These are phyloP conservation scores for Hyperoplus immaculatus DNA, from an alignment of 2,797 vertebrate genomes.

Conservation along the genomic window DNA sequence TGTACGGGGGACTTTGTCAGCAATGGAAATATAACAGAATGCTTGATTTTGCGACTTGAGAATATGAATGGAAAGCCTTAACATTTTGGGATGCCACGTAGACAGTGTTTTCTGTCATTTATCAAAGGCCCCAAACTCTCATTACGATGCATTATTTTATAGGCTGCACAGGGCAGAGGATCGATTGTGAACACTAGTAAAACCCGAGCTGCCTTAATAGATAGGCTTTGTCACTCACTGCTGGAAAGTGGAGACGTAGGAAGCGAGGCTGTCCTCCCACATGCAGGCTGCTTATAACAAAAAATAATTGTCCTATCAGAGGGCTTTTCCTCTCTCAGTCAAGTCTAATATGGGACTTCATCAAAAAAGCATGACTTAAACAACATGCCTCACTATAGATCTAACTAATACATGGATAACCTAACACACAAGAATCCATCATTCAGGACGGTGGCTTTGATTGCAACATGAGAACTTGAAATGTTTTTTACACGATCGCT, in stretches of 20 bases:
- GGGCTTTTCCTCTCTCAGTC: constrained; percentile 47
- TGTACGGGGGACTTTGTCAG: not conserved
- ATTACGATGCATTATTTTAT: constrained; percentile 75
- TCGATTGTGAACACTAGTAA: constrained; percentile 72
- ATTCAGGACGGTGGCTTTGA: constrained; percentile 9
- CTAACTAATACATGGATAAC: constrained; percentile 15
- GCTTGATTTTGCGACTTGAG: not conserved
- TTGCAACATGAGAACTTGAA: not conserved
- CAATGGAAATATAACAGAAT: constrained; percentile 35
- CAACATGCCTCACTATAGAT: not conserved
- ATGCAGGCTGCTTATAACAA: constrained; percentile 61
- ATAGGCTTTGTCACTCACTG: constrained; percentile 73
- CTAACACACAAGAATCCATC: not conserved
- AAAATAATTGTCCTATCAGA: constrained; percentile 68
- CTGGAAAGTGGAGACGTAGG: constrained; percentile 46
- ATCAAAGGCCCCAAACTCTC: constrained; percentile 46
- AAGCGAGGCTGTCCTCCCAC: constrained; percentile 63
- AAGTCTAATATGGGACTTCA: constrained; percentile 51
- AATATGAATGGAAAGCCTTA: constrained; percentile 32
- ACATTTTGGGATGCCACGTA: constrained; percentile 29
- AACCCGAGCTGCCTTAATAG: constrained; percentile 71
- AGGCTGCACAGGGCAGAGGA: constrained; percentile 53
- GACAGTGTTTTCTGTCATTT: constrained; percentile 48
- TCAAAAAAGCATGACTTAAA: constrained; percentile 37
- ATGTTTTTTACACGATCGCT: not conserved